Conservation (phyloP, 2,888 invertebrate species). For the Noctua fimbriata region DNA sequence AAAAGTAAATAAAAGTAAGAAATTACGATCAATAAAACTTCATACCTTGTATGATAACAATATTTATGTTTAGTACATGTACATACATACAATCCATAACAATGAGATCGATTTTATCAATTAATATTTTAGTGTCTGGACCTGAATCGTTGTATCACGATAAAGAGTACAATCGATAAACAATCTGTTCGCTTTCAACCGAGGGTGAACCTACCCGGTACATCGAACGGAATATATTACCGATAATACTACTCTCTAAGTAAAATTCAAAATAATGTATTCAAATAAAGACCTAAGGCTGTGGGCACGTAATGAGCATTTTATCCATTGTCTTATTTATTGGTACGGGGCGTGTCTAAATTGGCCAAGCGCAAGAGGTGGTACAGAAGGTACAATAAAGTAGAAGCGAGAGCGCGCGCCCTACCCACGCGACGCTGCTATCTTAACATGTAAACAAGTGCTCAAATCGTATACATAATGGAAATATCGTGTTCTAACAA, state of each 20-base stretch:
- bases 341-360: conserved; percentile 74
- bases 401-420: conserved; percentile 76
- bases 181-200: conserved; percentile 53
- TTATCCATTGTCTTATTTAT: conserved; percentile 72
- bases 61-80: conserved; percentile 83
- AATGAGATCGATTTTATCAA: conserved; percentile 89
- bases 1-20: conserved; percentile 77
- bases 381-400: conserved; percentile 71
- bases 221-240: conserved; percentile 62
- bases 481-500: conserved; percentile 90
- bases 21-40: conserved; percentile 78
- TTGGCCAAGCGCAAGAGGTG: conserved; percentile 79
- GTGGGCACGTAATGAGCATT: conserved; percentile 64
- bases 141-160: conserved; percentile 84
- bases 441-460: conserved; percentile 90
- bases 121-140: conserved; percentile 80
- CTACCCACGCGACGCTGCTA: conserved; percentile 84
- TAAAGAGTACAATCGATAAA: conserved; percentile 66
- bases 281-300: conserved; percentile 64
- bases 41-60: conserved; percentile 91
- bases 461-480: conserved; percentile 91
- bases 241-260: conserved; percentile 59
- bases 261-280: conserved; percentile 61
- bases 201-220: conserved; percentile 45
- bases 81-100: conserved; percentile 86